Conservation (phyloP, 1,140 invertebrate species). For the Heliconius nattereri region DNA sequence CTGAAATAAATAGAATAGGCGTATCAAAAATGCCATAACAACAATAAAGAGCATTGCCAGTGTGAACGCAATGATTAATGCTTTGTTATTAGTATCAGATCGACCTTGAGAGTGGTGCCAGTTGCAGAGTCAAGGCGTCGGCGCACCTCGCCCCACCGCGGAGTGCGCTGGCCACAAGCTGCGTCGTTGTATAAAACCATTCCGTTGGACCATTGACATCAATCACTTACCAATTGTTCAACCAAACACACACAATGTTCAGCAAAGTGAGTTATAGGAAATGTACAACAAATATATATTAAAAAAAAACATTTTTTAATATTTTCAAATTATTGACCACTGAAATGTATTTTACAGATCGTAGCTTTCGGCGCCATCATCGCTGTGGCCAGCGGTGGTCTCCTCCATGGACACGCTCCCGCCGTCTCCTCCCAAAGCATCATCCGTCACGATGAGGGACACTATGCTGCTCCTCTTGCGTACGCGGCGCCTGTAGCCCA, state of each 20-base stretch:
- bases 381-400: constrained; percentile 56
- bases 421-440: constrained; percentile 74
- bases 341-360: constrained; percentile 23
- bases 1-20: background rate
- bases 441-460: constrained; percentile 69
- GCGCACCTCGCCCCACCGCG: constrained; percentile 59
- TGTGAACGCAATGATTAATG: constrained; percentile 18
- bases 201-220: constrained; percentile 56
- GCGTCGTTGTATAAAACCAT: constrained; percentile 70
- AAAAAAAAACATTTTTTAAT: background rate
- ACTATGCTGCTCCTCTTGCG: constrained; percentile 71
- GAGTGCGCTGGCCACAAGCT: constrained; percentile 24
- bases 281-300: background rate
- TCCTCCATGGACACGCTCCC: constrained; percentile 50
- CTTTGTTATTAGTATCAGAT: constrained; percentile 21
- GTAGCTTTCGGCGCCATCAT: constrained; percentile 54
- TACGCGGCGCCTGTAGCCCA: constrained; percentile 57
- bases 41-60: constrained; percentile 3
- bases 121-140: constrained; percentile 61
- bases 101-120: constrained; percentile 56
- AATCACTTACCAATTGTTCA: constrained; percentile 59
- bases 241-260: constrained; percentile 57
- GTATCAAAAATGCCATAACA: constrained; percentile 7
- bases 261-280: constrained; percentile 50
- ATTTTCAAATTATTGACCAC: background rate